Evolutionary conservation across 2,797 vertebrate genomes (phyloP), one percentile per base, ranked within the genome.

Genomic region (Miichthys miiuy): DNA sequence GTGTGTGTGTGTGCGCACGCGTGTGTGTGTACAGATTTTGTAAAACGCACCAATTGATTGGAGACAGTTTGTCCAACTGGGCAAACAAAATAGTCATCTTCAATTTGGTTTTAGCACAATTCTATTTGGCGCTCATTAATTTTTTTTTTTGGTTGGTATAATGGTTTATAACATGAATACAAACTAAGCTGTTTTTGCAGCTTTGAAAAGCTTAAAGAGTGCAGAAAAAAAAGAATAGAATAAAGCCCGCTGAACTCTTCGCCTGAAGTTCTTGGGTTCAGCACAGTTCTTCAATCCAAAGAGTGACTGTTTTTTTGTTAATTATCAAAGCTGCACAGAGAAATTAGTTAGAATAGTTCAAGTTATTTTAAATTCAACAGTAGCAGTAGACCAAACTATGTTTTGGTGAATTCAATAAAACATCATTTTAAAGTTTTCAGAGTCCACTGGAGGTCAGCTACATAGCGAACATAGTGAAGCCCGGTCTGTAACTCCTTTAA

Each of bases 11-110:
- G 42, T 65, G 44, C 18, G 46, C 58, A 3, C 2, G 2, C 2
- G 25, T 55, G 41, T 57, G 62, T 55, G 55, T 60, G 57, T 27
- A 42, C 27, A 69, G 38, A 58, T 58, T 72, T 76, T 61, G 21
- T 62, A 16, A 73, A 74, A 61, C 0, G 0, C 23, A 64, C 34
- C 58, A 66, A 54, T 27, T 72, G 57, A 72, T 57, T 46, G 21
- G 27, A 68, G 42, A 56, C 10, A 12, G 14, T 78, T 72, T 68
- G 14, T 66, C 8, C 13, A 30, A 5, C 34, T 72, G 13, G 20
- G 3, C 20, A 76, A 54, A 48, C 34, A 42, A 20, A n/a, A 56
- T 51, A 18, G 2, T 2, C 38, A 5, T 30, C 18, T 55, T 64
- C 16, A 60, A 2, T 70, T 74, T 50, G 41, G n/a, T 65, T 42